These are phyloP conservation scores for Eupithecia dodoneata DNA, from an alignment of 2,888 invertebrate species.

Conservation along the genomic window DNA sequence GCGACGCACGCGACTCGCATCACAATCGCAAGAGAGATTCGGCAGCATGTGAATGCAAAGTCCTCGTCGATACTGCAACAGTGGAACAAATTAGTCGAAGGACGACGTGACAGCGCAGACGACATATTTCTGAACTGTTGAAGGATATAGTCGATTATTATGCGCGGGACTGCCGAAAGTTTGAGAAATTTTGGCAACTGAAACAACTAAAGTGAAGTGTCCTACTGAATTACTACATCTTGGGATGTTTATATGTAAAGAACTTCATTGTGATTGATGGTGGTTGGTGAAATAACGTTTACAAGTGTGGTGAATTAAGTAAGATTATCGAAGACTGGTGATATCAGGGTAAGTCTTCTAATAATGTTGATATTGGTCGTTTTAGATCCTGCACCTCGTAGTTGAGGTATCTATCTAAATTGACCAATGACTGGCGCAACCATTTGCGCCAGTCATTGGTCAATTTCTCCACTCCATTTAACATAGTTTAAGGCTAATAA, in stretches of 20 bases:
- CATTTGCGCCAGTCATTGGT: too few species aligned
- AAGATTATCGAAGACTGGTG: constrained; percentile 51
- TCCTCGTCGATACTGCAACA: constrained; percentile 62
- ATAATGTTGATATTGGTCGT: not conserved
- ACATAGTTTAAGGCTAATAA: constrained; percentile 12
- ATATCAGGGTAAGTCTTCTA: constrained; percentile 61
- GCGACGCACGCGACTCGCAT: constrained; percentile 74
- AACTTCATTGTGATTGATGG: constrained; percentile 65
- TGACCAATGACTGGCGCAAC: constrained; percentile 2
- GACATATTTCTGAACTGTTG: constrained; percentile 50
- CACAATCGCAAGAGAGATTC: constrained; percentile 79
- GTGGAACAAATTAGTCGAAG: constrained; percentile 64
- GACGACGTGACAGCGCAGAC: constrained; percentile 65
- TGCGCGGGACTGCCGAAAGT: constrained; percentile 63
- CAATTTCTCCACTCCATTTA: too few species aligned
- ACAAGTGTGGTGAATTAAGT: constrained; percentile 49
- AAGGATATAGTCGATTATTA: constrained; percentile 58
- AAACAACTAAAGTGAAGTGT: constrained; percentile 47
- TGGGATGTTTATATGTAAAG: constrained; percentile 65
- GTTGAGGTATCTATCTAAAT: not conserved
- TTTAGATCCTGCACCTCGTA: not conserved
- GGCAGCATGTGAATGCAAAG: constrained; percentile 77
- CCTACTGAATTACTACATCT: constrained; percentile 60
- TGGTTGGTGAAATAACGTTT: constrained; percentile 52
- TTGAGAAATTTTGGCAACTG: constrained; percentile 77